Evolutionary conservation across 2,888 invertebrate genomes (phyloP).

Genomic region (Polyommatus icarus): DNA sequence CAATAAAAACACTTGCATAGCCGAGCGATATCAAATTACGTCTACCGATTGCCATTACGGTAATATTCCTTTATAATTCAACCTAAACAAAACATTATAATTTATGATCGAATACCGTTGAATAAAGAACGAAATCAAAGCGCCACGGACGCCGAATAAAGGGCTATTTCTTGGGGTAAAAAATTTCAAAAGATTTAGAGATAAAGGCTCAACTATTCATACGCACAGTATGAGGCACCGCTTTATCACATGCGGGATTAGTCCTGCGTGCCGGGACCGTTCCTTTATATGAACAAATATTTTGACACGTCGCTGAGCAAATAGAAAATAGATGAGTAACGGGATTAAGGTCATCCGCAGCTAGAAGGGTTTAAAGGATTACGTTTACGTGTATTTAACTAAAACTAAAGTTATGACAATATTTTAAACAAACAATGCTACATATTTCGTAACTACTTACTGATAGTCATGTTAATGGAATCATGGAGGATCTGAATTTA

Average conservation of each 20-base stretch:
- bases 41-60: constrained; percentile 78
- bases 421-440: neutral
- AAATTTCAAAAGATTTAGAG: constrained; percentile 65
- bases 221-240: constrained; percentile 67
- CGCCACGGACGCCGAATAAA: constrained; percentile 70
- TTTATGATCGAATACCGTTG: constrained; percentile 74
- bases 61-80: constrained; percentile 77
- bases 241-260: constrained; percentile 77
- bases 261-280: constrained; percentile 59
- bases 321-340: constrained; percentile 56
- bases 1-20: constrained; percentile 63
- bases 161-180: constrained; percentile 54
- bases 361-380: constrained; percentile 24
- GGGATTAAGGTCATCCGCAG: constrained; percentile 58
- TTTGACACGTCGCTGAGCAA: constrained; percentile 69
- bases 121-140: constrained; percentile 76
- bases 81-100: constrained; percentile 74
- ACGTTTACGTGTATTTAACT: constrained; percentile 17
- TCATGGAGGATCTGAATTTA: neutral
- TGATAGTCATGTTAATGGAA: neutral
- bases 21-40: constrained; percentile 73
- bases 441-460: neutral
- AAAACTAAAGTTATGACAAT: neutral
- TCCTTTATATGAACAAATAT: constrained; percentile 70
- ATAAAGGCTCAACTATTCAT: constrained; percentile 72